Conservation (phyloP, 2,113 vertebrate genomes). For the Agapornis roseicollis region DNA sequence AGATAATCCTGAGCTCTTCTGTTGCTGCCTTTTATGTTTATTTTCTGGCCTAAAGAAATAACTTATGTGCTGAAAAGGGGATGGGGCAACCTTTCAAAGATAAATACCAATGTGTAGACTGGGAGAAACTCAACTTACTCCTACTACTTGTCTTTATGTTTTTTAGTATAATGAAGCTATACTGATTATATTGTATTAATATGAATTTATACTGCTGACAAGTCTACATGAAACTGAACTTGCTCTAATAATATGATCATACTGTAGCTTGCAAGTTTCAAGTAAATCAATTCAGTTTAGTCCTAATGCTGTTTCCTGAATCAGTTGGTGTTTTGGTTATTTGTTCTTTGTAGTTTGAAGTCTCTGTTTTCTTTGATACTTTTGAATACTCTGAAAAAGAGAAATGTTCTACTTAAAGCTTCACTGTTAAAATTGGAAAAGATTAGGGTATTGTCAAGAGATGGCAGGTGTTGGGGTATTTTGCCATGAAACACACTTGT, state of each 20-base stretch:
- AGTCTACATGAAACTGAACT: background rate
- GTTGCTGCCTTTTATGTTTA: background rate
- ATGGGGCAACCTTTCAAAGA: background rate
- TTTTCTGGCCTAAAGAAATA: background rate
- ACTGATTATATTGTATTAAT: background rate
- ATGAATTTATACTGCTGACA: background rate
- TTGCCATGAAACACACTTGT: background rate
- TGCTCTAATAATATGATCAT: background rate
- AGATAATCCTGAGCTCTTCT: background rate
- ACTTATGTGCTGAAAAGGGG: background rate
- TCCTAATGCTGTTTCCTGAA: background rate
- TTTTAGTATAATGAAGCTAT: background rate
- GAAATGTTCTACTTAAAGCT: background rate
- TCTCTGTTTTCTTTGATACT: background rate
- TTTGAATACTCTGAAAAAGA: background rate
- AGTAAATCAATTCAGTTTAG: background rate
- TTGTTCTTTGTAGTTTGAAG: background rate
- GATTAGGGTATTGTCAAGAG: background rate
- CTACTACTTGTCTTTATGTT: background rate
- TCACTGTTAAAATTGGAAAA: background rate
- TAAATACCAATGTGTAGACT: background rate
- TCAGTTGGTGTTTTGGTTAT: background rate
- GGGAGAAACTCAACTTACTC: background rate
- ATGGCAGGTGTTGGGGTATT: background rate
- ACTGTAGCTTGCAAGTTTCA: background rate